Evolutionary conservation across 2,113 vertebrate genomes (phyloP).

Genomic region (Pteronura brasiliensis): DNA sequence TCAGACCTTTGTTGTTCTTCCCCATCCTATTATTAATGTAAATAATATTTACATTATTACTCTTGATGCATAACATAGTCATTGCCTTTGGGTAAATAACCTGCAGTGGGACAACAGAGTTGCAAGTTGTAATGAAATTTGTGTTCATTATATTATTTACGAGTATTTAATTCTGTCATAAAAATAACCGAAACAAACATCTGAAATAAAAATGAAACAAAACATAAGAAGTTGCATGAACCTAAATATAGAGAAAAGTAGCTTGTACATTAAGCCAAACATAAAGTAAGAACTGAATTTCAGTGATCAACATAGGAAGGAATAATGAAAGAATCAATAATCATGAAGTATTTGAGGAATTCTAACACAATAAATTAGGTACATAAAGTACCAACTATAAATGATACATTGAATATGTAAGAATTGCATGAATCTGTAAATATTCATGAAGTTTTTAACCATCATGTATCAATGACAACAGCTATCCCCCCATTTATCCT

Average conservation of each 20-base stretch:
- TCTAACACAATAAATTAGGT: background rate
- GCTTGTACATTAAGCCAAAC: background rate
- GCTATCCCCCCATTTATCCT: background rate
- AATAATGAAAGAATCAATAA: background rate
- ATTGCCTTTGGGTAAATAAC: background rate
- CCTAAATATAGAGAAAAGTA: background rate
- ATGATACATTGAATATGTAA: background rate
- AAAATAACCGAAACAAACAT: background rate
- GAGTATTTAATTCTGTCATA: background rate
- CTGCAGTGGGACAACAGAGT: background rate
- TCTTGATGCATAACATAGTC: background rate
- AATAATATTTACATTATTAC: background rate
- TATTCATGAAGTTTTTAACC: background rate
- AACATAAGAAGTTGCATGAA: background rate
- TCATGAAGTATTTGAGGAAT: background rate
- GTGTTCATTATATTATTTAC: background rate
- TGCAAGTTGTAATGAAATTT: background rate
- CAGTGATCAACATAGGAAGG: background rate
- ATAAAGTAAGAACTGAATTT: background rate
- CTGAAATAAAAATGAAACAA: background rate
- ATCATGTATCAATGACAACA: no score
- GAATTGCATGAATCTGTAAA: background rate
- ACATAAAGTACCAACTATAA: background rate
- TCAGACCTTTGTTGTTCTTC: background rate
- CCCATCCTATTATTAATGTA: background rate